Evolutionary conservation across 2,888 invertebrate genomes (phyloP).

Genomic region (Cinara cedri): DNA sequence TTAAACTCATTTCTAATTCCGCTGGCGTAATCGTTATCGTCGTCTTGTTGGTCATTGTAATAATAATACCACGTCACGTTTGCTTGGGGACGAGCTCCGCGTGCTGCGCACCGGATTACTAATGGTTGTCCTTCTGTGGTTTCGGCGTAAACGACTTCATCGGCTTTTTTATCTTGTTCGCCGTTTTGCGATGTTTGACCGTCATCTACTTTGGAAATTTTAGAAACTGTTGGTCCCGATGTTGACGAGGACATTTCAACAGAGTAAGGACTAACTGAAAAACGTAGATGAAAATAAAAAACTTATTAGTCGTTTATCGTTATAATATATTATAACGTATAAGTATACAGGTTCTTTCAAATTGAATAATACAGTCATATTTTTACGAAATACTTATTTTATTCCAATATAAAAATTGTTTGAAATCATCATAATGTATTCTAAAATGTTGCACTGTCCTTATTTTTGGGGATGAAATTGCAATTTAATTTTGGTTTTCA

Average conservation of each 20-base stretch:
- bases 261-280: slow-evolving; percentile 45
- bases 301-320: neutral
- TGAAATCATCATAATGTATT: too few relatives aligned
- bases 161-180: neutral
- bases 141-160: slow-evolving; percentile 26
- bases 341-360: too few relatives aligned
- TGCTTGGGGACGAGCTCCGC: slow-evolving; percentile 83
- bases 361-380: too few relatives aligned
- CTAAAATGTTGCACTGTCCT: too few relatives aligned
- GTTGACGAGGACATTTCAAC: slow-evolving; percentile 45
- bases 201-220: slow-evolving; percentile 40
- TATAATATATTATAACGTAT: too few relatives aligned
- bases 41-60: slow-evolving; percentile 30
- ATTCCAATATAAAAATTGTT: too few relatives aligned
- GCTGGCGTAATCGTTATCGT: slow-evolving; percentile 14
- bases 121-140: slow-evolving; percentile 62
- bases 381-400: too few relatives aligned
- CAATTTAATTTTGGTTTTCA: too few relatives aligned
- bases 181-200: neutral
- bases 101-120: slow-evolving; percentile 77
- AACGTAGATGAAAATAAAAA: neutral
- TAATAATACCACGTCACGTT: slow-evolving; percentile 75
- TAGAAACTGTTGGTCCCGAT: slow-evolving; percentile 16
- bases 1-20: slow-evolving; percentile 13
- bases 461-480: too few relatives aligned